Percentiles rank a stretch among this genome's conserved stretches.
These are phyloP conservation scores for Drosophila erecta DNA, from an alignment of 1,140 invertebrate species.

Conservation along the genomic window DNA sequence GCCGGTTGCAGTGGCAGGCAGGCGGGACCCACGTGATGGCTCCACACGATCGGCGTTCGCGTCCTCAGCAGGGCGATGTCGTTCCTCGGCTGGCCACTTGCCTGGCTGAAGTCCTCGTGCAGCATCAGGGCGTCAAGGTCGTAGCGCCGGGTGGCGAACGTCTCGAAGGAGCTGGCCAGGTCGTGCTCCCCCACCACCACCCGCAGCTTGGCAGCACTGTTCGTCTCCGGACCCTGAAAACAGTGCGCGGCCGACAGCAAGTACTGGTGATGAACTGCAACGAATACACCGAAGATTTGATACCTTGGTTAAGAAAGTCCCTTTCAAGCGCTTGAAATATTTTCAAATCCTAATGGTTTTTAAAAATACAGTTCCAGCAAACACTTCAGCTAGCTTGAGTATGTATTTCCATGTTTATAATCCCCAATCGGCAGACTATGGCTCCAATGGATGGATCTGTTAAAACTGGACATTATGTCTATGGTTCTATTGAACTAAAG, in stretches of 20 bases:
- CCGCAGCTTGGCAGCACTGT: constrained; percentile 38
- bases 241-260: constrained; percentile 79
- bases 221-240: constrained; percentile 63
- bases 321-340: too few species aligned
- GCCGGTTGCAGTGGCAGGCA: constrained; percentile 65
- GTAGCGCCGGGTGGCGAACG: constrained; percentile 66
- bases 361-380: too few species aligned
- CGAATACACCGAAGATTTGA: not conserved
- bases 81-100: constrained; percentile 56
- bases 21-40: constrained; percentile 72
- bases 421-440: too few species aligned
- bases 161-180: constrained; percentile 61
- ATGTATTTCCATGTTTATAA: too few species aligned
- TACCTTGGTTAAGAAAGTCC: too few species aligned
- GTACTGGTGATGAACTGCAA: constrained; percentile 71
- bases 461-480: too few species aligned
- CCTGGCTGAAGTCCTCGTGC: constrained; percentile 67
- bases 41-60: constrained; percentile 59
- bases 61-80: constrained; percentile 77
- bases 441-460: too few species aligned
- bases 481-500: too few species aligned
- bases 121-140: constrained; percentile 59
- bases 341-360: too few species aligned
- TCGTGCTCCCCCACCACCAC: constrained; percentile 79
- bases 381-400: too few species aligned